phyloP scores from a whole-genome alignment of 64 coral and sea anemone species.

The Actinia tenebrosa region DNA sequence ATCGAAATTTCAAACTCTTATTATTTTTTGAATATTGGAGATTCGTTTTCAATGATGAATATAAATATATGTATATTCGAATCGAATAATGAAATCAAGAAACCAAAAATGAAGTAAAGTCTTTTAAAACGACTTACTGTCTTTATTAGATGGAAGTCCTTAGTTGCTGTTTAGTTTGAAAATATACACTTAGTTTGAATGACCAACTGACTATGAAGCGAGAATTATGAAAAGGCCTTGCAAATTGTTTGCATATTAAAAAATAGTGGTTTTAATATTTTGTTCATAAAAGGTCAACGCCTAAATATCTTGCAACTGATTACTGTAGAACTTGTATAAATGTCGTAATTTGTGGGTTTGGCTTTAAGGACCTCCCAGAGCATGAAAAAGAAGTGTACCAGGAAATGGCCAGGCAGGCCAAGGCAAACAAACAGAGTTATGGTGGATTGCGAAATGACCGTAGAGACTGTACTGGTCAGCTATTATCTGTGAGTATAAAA shows the following conservation, averaged over 20 bases:
- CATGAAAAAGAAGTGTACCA: conserved; percentile 95
- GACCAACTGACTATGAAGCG: background rate
- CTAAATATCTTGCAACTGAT: no score
- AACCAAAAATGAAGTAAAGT: no score
- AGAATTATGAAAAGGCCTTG: no score
- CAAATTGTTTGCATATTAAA: no score
- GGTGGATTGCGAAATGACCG: conserved; percentile 64
- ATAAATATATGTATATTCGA: no score
- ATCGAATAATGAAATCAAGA: no score
- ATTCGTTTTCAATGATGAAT: no score
- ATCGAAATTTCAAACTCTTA: no score
- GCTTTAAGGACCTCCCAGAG: conserved; percentile 60
- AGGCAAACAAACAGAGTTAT: conserved; percentile 62
- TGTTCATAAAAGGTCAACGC: background rate
- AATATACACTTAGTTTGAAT: background rate
- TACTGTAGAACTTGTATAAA: no score
- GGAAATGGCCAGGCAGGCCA: conserved; percentile 84
- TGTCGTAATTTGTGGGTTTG: background rate
- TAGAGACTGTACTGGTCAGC: conserved; percentile 91
- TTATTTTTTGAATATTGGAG: no score
- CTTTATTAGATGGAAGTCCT: background rate
- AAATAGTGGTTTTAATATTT: no score
- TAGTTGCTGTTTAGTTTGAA: background rate
- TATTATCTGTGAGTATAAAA: conserved; percentile 66
- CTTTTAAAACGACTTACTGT: no score